Evolutionary conservation across 1,140 invertebrate genomes (phyloP).

Genomic region (Sipha flava): DNA sequence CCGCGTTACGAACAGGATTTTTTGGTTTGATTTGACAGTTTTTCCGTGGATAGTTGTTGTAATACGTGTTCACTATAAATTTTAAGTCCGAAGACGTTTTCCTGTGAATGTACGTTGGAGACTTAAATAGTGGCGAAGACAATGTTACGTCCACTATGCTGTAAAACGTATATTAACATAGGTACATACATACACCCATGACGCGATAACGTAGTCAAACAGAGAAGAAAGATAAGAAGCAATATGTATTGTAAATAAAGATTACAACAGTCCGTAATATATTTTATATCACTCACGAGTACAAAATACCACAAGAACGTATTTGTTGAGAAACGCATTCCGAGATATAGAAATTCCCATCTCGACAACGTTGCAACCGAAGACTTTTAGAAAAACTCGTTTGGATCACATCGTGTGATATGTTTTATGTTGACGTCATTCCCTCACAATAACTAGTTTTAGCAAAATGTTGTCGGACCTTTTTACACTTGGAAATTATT

Average conservation of each 20-base stretch:
- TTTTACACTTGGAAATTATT: not conserved
- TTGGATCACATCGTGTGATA: not conserved
- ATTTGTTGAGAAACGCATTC: not conserved
- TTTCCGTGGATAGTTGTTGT: no score
- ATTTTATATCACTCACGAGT: not conserved
- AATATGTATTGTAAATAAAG: not conserved
- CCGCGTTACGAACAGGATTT: no score
- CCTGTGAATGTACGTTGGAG: not conserved
- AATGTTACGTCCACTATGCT: not conserved
- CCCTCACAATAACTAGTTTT: not conserved
- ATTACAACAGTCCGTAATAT: not conserved
- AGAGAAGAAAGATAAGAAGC: not conserved
- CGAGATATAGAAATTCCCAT: not conserved
- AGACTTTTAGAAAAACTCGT: not conserved
- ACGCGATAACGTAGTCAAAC: not conserved
- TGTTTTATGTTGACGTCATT: not conserved
- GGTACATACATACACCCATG: no score
- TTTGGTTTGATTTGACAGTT: no score
- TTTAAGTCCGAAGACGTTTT: not conserved
- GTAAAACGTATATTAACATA: no score
- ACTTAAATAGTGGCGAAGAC: not conserved
- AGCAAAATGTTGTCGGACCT: not conserved
- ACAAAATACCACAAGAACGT: not conserved
- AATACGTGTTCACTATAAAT: not conserved
- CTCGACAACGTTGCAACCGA: not conserved